phyloP scores from a whole-genome alignment of 2,888 invertebrate genomes.

The Synergus umbraculus region DNA sequence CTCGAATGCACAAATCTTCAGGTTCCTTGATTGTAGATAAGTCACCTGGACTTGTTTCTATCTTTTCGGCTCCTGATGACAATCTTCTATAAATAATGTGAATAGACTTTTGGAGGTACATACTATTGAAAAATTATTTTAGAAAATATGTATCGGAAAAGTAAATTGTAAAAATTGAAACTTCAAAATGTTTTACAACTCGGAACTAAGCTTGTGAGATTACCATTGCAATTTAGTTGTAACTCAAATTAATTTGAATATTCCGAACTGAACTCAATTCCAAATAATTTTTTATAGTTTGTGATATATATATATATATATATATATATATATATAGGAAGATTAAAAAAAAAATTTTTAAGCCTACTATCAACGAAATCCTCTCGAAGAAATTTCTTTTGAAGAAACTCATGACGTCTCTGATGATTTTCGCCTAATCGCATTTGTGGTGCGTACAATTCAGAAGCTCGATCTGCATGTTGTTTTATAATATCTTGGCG shows the following conservation, averaged over 20 bases:
- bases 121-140: neutral
- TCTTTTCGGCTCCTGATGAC: conserved; percentile 78
- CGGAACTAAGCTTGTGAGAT: no score
- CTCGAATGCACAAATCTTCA: conserved; percentile 79
- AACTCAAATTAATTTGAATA: no score
- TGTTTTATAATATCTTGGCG: conserved; percentile 34
- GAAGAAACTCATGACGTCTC: conserved; percentile 75
- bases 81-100: conserved; percentile 53
- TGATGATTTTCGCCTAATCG: conserved; percentile 74
- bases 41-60: conserved; percentile 79
- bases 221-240: no score
- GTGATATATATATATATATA: no score
- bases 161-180: conserved; percentile 10
- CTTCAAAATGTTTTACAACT: neutral
- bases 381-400: conserved; percentile 55
- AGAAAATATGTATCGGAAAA: neutral
- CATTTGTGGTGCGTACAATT: conserved; percentile 81
- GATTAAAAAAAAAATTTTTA: neutral
- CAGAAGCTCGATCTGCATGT: neutral
- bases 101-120: neutral
- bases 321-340: neutral
- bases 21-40: conserved; percentile 77
- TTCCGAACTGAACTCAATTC: no score
- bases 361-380: conserved; percentile 56
- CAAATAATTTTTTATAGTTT: no score